phyloP scores from a whole-genome alignment of 2,113 vertebrate species.

The Phyllopteryx taeniolatus region DNA sequence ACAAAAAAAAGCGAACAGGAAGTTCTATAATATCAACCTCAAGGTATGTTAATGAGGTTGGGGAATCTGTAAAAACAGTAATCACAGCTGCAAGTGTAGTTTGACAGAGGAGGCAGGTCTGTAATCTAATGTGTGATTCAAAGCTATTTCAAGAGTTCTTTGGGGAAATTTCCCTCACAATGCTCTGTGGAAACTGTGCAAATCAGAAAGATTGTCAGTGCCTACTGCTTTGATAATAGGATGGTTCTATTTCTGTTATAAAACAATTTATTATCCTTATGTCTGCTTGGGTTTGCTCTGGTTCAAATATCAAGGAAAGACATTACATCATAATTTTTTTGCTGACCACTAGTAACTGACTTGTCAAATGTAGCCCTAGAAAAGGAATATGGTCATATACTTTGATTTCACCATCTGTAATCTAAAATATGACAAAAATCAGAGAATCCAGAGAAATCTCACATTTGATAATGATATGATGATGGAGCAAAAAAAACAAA shows the following conservation, averaged over 20 bases:
- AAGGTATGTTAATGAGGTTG: constrained; percentile 57
- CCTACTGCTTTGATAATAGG: constrained; percentile 33
- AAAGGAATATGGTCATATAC: no score
- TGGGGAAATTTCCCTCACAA: constrained; percentile 54
- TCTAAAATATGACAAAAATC: no score
- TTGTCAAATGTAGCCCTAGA: no score
- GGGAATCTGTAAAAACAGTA: constrained; percentile 47
- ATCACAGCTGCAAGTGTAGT: constrained; percentile 42
- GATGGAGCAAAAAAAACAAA: no score
- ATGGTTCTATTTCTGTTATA: constrained; percentile 25
- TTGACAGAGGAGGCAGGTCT: constrained; percentile 47
- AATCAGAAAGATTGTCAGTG: constrained; percentile 31
- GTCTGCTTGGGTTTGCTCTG: constrained; percentile 3
- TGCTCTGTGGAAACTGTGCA: constrained; percentile 51
- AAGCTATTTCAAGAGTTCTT: constrained; percentile 70
- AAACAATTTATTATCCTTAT: neutral
- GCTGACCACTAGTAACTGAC: no score
- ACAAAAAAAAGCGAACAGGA: constrained; percentile 18
- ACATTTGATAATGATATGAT: no score
- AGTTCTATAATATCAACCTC: constrained; percentile 33
- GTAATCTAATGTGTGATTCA: constrained; percentile 67
- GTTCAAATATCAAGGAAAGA: constrained; percentile 10
- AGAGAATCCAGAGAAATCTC: no score
- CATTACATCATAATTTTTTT: neutral
- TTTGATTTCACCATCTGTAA: no score